Evolutionary conservation across 2,113 vertebrate species (phyloP), one percentile per base, ranked within the genome.

Genomic region (Lathamus discolor): DNA sequence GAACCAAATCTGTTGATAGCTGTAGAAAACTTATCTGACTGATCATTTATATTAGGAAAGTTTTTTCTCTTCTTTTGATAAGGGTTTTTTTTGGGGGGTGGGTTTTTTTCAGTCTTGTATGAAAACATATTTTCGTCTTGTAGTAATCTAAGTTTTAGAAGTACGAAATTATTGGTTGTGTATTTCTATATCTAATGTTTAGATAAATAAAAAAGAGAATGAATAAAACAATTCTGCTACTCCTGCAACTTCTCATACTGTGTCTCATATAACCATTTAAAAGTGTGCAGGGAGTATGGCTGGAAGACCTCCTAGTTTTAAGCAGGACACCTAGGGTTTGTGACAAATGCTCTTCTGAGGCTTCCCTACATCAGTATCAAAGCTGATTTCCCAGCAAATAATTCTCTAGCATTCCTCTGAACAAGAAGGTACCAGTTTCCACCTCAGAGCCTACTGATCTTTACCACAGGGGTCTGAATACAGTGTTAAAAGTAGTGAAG

Each of bases 281-380:
- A 72, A 63, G 5, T 10, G 13, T 66, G n/a, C 15, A 86, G 85
- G 2, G 7, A 57, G 5, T 64, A 13, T 31, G 35, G 41, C 44
- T 91, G 49, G 27, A 75, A 20, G 13, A 1, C 13, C 28, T 83
- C 13, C 27, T 79, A 10, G 3, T 76, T 88, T 48, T 79, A 22
- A 74, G 44, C 41, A 67, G 16, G 37, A 93, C 4, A 77, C n/a
- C 10, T 16, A 41, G 39, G n/a, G 23, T 48, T 68, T 86, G 48
- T 48, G 44, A 54, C 0, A 0, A 67, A 33, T 1, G 1, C 68
- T 83, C 44, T 68, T 63, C 54, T 1, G 2, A 66, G 23, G 9
- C 61, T 75, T 78, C 77, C n/a, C 55, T 49, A 4, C 28, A 22
- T 49, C 8, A 14, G 28, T 83, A 15, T 57, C 48, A 68, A 62